These are phyloP conservation scores for Capromys pilorides DNA, from an alignment of 2,797 vertebrate species.

Conservation along the genomic window DNA sequence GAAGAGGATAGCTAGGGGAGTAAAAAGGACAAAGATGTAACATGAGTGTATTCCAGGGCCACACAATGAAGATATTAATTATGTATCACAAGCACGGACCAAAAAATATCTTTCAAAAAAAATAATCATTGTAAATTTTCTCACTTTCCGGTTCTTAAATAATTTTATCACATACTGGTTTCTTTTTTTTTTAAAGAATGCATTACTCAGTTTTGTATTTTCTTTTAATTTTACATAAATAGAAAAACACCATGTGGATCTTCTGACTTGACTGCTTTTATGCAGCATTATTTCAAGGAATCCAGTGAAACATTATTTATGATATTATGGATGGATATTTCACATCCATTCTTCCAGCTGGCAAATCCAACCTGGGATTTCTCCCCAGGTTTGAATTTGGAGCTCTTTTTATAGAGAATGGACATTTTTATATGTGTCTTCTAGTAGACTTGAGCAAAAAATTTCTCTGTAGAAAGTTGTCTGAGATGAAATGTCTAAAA, in stretches of 20 bases:
- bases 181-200: neutral
- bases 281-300: constrained; percentile 15
- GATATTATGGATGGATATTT: neutral
- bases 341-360: neutral
- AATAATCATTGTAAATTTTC: neutral
- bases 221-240: constrained; percentile 30
- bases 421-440: neutral
- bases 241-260: neutral
- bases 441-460: neutral
- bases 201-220: neutral
- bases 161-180: neutral
- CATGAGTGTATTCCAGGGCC: too few relatives aligned
- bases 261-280: constrained; percentile 17
- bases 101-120: neutral
- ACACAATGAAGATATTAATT: neutral
- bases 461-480: constrained; percentile 12
- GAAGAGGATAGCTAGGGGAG: neutral
- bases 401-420: neutral
- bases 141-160: neutral
- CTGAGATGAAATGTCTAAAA: neutral
- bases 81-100: neutral
- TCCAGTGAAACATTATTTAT: neutral
- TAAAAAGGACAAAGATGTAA: neutral
- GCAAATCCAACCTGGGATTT: neutral
- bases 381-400: neutral